Evolutionary conservation across 2,888 invertebrate species (phyloP).

Genomic region (Lissonota sp.): DNA sequence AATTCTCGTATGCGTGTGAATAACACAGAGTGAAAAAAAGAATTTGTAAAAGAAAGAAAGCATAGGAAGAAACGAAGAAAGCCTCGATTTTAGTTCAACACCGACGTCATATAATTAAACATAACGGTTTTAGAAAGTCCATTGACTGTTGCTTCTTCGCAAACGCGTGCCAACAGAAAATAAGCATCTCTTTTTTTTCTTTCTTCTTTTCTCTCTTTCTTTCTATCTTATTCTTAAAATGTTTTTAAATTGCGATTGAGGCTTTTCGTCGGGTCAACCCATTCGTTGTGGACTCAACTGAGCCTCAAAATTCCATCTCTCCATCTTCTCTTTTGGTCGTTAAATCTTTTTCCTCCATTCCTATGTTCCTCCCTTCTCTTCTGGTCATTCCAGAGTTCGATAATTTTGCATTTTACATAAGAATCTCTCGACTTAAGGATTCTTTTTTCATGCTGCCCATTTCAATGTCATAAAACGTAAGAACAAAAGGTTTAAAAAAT

Average conservation of each 20-base stretch:
- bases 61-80: not conserved
- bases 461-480: not conserved
- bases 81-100: slow-evolving; percentile 37
- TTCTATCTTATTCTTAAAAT: not conserved
- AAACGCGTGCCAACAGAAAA: slow-evolving; percentile 42
- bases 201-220: slow-evolving; percentile 1
- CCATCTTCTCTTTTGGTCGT: slow-evolving; percentile 39
- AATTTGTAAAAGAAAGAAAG: not conserved
- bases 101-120: slow-evolving; percentile 73
- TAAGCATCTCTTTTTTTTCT: slow-evolving; percentile 58
- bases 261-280: slow-evolving; percentile 20
- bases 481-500: no score
- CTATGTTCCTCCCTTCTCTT: slow-evolving; percentile 12
- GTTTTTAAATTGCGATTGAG: slow-evolving; percentile 21
- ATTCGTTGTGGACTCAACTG: slow-evolving; percentile 9
- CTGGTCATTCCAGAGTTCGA: slow-evolving; percentile 9
- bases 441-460: not conserved
- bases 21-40: not conserved
- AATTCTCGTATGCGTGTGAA: no score
- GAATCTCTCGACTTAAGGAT: not conserved
- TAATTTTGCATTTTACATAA: not conserved
- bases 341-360: slow-evolving; percentile 24
- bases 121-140: slow-evolving; percentile 81
- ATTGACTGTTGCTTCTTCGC: slow-evolving; percentile 57
- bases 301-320: slow-evolving; percentile 47